Percentiles rank a stretch among this genome's conserved stretches.
Conservation (phyloP, 1,140 invertebrate genomes). For the Ooceraea biroi region DNA sequence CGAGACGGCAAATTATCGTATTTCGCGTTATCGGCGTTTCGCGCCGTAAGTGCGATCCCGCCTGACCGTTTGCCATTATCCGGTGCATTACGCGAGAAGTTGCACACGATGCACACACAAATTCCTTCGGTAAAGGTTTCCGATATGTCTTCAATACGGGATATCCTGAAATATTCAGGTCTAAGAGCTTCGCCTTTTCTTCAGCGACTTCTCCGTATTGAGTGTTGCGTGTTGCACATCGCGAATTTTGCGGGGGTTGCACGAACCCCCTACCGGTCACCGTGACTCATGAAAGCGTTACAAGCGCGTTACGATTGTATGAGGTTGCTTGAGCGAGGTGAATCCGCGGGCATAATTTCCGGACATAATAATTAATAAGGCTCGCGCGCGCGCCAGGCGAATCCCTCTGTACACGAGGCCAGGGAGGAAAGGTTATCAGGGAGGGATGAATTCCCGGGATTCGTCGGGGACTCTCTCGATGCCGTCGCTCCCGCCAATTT, state of each 20-base stretch:
- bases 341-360: conserved; percentile 67
- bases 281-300: conserved; percentile 62
- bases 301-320: conserved; percentile 65
- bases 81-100: neutral
- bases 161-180: no score
- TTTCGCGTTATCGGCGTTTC: neutral
- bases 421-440: conserved; percentile 64
- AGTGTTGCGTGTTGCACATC: no score
- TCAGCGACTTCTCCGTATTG: neutral
- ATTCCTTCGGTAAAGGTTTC: no score
- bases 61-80: no score
- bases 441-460: conserved; percentile 36
- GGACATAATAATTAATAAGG: conserved; percentile 72
- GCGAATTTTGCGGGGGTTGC: neutral
- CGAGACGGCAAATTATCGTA: neutral
- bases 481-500: conserved; percentile 69
- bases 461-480: conserved; percentile 31
- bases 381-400: conserved; percentile 6
- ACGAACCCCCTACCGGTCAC: conserved; percentile 23
- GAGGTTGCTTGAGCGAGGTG: conserved; percentile 25
- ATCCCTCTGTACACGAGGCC: conserved; percentile 34
- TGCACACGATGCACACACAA: no score
- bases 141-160: no score
- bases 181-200: no score
- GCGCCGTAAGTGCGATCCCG: neutral